Evolutionary conservation across 2,113 vertebrate genomes (phyloP).

Genomic region (Anguilla japonica): DNA sequence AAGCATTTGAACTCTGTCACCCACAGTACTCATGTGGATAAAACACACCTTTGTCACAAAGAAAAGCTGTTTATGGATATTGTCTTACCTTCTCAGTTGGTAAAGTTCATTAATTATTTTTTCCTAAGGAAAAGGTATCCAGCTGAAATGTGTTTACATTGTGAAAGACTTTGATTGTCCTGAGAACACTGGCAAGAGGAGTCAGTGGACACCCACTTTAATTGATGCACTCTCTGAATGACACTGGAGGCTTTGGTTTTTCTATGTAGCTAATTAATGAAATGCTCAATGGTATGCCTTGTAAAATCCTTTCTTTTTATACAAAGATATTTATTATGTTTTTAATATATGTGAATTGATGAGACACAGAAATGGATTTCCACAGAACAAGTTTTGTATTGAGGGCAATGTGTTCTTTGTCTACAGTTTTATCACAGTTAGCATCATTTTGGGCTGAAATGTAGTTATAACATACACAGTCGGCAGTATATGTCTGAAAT

Average conservation of each 20-base stretch:
- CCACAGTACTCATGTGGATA: background rate
- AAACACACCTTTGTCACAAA: background rate
- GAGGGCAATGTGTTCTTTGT: background rate
- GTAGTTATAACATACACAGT: background rate
- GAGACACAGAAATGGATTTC: slow-evolving; percentile 3
- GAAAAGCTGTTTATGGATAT: slow-evolving; percentile 24
- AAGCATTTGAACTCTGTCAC: background rate
- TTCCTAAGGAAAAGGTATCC: slow-evolving; percentile 71
- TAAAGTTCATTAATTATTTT: slow-evolving; percentile 68
- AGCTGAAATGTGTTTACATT: slow-evolving; percentile 64
- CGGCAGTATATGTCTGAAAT: slow-evolving; percentile 2
- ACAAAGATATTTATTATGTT: slow-evolving; percentile 11
- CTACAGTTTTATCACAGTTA: background rate
- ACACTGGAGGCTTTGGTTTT: slow-evolving; percentile 14
- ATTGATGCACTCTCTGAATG: slow-evolving; percentile 14
- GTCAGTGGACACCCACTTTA: slow-evolving; percentile 40
- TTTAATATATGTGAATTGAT: slow-evolving; percentile 21
- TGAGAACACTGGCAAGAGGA: background rate
- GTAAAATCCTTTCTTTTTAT: slow-evolving; percentile 15
- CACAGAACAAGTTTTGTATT: slow-evolving; percentile 2
- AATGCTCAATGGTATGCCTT: slow-evolving; percentile 26
- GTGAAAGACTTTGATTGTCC: slow-evolving; percentile 44
- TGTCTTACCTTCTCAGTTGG: slow-evolving; percentile 63
- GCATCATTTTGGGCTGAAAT: background rate
- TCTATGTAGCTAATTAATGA: slow-evolving; percentile 14